These are phyloP conservation scores for Gadus macrocephalus DNA, from an alignment of 2,113 vertebrate genomes.

Conservation along the genomic window DNA sequence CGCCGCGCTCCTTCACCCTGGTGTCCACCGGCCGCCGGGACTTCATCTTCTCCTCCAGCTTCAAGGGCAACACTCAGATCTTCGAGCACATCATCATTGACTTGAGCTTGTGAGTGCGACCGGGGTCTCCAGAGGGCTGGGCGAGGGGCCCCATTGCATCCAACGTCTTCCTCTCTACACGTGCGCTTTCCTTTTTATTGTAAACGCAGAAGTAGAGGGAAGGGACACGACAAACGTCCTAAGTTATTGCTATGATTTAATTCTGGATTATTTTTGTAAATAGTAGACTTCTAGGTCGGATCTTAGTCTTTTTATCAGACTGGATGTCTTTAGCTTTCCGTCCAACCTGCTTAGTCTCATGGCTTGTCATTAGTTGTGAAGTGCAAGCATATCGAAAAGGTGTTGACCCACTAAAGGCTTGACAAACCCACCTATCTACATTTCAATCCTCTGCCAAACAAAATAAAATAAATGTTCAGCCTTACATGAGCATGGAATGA, in stretches of 20 bases:
- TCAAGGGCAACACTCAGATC: conserved; percentile 96
- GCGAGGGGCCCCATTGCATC: conserved; percentile 21
- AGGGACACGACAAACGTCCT: neutral
- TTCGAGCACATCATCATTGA: conserved; percentile 92
- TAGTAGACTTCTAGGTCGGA: conserved; percentile 9
- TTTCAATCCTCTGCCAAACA: too few species aligned
- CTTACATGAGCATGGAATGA: neutral
- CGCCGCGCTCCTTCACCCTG: conserved; percentile 91
- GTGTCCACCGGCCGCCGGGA: conserved; percentile 92
- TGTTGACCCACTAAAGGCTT: too few species aligned
- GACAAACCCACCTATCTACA: too few species aligned
- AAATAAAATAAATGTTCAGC: too few species aligned
- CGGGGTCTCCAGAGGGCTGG: conserved; percentile 6
- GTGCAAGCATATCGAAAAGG: neutral
- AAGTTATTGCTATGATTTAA: neutral
- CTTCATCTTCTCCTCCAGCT: conserved; percentile 96
- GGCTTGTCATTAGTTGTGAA: neutral
- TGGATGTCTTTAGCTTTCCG: too few species aligned
- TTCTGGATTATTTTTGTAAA: conserved; percentile 5
- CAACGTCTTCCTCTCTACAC: conserved; percentile 49
- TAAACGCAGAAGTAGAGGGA: conserved; percentile 16
- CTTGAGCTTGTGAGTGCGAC: conserved; percentile 84
- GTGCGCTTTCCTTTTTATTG: conserved; percentile 11
- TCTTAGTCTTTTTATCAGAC: neutral
- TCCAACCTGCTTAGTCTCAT: neutral